Evolutionary conservation across 2,888 invertebrate species (phyloP).

Genomic region (Pyrgus malvae): DNA sequence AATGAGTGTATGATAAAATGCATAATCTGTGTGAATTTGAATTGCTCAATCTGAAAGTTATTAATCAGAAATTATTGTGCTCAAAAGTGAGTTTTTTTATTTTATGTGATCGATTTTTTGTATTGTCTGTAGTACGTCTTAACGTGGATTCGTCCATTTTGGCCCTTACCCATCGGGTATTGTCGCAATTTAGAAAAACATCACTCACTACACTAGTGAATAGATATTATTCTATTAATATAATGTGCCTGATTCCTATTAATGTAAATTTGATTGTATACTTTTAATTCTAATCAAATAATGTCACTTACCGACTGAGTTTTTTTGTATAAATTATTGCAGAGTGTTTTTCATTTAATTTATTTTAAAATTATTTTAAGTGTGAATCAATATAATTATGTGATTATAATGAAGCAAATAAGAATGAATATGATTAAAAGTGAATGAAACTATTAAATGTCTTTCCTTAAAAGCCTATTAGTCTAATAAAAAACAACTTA

Average conservation of each 20-base stretch:
- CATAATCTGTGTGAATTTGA: constrained; percentile 53
- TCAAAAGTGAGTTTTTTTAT: constrained; percentile 70
- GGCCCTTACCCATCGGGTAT: constrained; percentile 41
- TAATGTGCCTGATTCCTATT: constrained; percentile 81
- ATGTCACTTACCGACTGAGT: constrained; percentile 78
- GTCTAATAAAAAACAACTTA: not conserved
- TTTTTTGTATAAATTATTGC: constrained; percentile 79
- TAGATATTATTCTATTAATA: constrained; percentile 54
- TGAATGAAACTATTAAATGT: constrained; percentile 53
- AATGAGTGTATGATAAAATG: constrained; percentile 25
- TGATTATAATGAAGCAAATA: constrained; percentile 76
- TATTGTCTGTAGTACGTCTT: constrained; percentile 46
- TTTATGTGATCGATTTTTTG: constrained; percentile 62
- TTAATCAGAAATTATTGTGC: constrained; percentile 70
- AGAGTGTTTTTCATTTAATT: constrained; percentile 76
- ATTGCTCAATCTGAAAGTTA: constrained; percentile 72
- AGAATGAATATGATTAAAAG: constrained; percentile 76
- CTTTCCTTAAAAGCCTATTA: not conserved
- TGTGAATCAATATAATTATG: constrained; percentile 80
- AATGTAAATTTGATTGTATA: constrained; percentile 76
- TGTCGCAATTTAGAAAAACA: constrained; percentile 48
- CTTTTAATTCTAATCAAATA: constrained; percentile 75
- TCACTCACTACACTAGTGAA: constrained; percentile 69
- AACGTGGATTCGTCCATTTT: constrained; percentile 55
- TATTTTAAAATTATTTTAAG: constrained; percentile 78